phyloP scores from a whole-genome alignment of 2,797 vertebrate genomes.

The Avahi laniger region DNA sequence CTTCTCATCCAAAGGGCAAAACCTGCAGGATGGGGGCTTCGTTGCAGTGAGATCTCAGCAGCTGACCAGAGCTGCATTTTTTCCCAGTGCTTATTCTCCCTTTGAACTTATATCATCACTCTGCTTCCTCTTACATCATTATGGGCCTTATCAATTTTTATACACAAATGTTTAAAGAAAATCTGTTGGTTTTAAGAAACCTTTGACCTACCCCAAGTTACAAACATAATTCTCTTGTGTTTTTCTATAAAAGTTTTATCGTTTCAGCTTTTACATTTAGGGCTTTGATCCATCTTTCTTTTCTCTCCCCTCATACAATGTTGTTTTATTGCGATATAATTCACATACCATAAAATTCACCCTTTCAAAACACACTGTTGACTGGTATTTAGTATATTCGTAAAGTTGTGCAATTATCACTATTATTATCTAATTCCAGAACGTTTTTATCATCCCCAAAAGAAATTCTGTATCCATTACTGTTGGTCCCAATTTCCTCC shows the following conservation, averaged over 20 bases:
- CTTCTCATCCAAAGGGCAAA: background rate
- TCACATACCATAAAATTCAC: background rate
- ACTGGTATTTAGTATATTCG: background rate
- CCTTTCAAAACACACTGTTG: background rate
- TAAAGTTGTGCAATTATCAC: background rate
- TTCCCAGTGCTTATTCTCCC: background rate
- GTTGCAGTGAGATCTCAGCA: background rate
- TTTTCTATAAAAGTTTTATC: background rate
- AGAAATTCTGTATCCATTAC: background rate
- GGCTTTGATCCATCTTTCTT: background rate
- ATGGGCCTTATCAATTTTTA: background rate
- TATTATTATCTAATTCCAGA: background rate
- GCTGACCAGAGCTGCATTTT: background rate
- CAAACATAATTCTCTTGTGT: background rate
- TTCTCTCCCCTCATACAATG: background rate
- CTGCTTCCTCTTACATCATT: background rate
- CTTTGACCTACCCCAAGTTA: background rate
- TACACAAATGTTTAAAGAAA: background rate
- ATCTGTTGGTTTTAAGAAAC: slow-evolving; percentile 32
- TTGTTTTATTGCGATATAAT: slow-evolving; percentile 25
- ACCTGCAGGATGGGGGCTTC: background rate
- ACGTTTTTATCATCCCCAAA: background rate
- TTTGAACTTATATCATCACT: background rate
- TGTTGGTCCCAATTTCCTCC: background rate
- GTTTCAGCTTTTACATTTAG: background rate